Conservation (phyloP, 1,140 invertebrate species). For the Cepaea nemoralis region DNA sequence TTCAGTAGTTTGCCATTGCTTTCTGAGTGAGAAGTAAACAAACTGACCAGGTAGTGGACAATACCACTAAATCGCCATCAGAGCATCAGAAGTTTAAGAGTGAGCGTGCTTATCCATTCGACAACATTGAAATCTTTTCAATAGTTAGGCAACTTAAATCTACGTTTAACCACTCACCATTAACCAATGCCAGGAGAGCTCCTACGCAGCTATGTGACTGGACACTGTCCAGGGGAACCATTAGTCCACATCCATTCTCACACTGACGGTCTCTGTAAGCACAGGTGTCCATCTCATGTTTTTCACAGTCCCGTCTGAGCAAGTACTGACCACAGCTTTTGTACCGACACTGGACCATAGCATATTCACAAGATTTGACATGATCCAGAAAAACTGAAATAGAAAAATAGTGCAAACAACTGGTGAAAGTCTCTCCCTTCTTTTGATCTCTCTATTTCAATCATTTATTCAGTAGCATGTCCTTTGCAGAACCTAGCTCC, state of each 20-base stretch:
- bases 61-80: too few species aligned
- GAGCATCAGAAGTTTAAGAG: too few species aligned
- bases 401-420: neutral
- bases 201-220: conserved; percentile 49
- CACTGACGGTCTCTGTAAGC: conserved; percentile 49
- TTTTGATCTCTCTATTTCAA: too few species aligned
- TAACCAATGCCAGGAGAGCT: conserved; percentile 42
- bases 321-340: conserved; percentile 43
- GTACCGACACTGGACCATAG: conserved; percentile 37
- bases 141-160: too few species aligned
- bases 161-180: too few species aligned
- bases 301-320: conserved; percentile 42
- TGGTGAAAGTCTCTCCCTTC: neutral
- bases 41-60: too few species aligned
- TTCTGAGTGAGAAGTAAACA: too few species aligned
- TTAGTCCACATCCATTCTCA: conserved; percentile 47
- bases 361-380: neutral
- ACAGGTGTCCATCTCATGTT: conserved; percentile 52
- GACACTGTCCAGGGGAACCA: conserved; percentile 44
- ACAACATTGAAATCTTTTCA: too few species aligned
- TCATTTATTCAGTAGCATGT: too few species aligned
- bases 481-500: too few species aligned
- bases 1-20: too few species aligned
- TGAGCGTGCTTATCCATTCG: too few species aligned
- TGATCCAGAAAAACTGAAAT: conserved; percentile 19